Evolutionary conservation across 2,797 vertebrate genomes (phyloP).

Genomic region (Xyrichtys novacula): DNA sequence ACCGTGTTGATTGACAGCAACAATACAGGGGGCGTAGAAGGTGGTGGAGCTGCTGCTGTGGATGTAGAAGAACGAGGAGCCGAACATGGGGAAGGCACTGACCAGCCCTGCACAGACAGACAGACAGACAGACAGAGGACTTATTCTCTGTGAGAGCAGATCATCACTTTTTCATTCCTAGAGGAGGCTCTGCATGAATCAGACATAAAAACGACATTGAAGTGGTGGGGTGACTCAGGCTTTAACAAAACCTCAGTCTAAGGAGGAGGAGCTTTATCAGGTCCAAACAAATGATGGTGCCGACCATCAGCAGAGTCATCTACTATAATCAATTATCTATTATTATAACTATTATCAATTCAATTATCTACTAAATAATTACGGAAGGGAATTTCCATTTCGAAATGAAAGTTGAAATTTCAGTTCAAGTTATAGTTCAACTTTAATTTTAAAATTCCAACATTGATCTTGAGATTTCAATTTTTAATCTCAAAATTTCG

Average conservation of each 20-base stretch:
- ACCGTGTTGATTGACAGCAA: conserved; percentile 95
- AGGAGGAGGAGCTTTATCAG: background rate
- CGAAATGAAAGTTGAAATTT: no score
- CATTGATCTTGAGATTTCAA: no score
- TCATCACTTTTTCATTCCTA: background rate
- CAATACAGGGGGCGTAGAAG: conserved; percentile 91
- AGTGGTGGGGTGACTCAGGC: background rate
- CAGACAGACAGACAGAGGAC: conserved; percentile 10
- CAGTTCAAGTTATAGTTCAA: no score
- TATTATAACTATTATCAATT: no score
- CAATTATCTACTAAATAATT: no score
- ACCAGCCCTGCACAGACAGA: conserved; percentile 87
- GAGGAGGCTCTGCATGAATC: background rate
- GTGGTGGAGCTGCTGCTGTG: conserved; percentile 94
- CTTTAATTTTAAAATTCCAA: no score
- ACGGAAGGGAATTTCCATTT: no score
- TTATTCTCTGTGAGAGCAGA: background rate
- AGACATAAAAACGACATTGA: background rate
- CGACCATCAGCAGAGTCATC: background rate
- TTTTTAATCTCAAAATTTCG: no score
- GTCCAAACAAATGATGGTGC: background rate
- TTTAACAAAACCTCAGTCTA: background rate
- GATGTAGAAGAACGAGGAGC: conserved; percentile 98
- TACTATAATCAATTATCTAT: no score
- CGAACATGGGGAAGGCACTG: conserved; percentile 94